phyloP scores from a whole-genome alignment of 2,113 vertebrate genomes.

The Ailuropoda melanoleuca region DNA sequence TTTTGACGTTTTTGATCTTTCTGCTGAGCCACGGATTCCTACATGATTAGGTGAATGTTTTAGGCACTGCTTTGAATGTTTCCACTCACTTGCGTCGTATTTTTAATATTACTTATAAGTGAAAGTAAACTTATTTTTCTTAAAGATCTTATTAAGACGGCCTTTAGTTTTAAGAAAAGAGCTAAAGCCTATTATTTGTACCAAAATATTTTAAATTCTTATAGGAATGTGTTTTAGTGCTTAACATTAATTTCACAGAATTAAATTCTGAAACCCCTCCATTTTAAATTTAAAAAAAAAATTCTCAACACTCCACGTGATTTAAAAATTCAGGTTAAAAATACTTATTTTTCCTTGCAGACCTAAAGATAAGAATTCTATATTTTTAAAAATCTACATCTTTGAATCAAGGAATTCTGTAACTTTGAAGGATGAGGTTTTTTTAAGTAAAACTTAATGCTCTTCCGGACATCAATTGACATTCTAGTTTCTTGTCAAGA shows the following conservation, averaged over 20 bases:
- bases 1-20: not conserved
- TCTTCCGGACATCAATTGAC: not conserved
- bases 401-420: constrained; percentile 34
- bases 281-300: not conserved
- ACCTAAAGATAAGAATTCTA: constrained; percentile 40
- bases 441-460: not conserved
- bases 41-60: not conserved
- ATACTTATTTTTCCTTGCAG: constrained; percentile 9
- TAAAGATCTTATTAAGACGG: not conserved
- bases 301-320: not conserved
- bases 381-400: not conserved
- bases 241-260: constrained; percentile 23
- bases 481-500: not conserved
- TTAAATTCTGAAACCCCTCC: constrained; percentile 27
- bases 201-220: not conserved
- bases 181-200: not conserved
- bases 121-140: constrained; percentile 33
- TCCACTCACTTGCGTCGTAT: not conserved
- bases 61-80: constrained; percentile 4
- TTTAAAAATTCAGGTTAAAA: constrained; percentile 20
- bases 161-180: not conserved
- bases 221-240: not conserved
- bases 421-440: not conserved
- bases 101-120: not conserved
- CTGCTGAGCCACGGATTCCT: not conserved